Percentiles rank a stretch among this genome's conserved stretches.
These are phyloP conservation scores for Sebastes elongatus DNA, from an alignment of 2,797 vertebrate genomes.

Conservation along the genomic window DNA sequence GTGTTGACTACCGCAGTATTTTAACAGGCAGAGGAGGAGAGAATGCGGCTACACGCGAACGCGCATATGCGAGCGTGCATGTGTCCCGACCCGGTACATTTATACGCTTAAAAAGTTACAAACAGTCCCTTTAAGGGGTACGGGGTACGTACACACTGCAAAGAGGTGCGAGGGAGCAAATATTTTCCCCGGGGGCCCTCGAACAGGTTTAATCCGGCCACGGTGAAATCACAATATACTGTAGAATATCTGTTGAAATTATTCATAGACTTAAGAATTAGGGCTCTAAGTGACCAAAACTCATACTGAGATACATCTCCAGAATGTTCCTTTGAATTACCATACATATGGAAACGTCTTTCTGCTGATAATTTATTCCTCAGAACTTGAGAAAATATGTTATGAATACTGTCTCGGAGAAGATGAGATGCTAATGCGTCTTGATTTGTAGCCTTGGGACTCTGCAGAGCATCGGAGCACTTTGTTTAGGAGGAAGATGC, in stretches of 20 bases:
- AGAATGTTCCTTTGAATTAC: background rate
- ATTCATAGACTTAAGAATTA: background rate
- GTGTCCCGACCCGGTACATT: too few relatives aligned
- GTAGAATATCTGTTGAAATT: background rate
- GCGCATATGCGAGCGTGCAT: too few relatives aligned
- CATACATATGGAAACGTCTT: slow-evolving; percentile 5
- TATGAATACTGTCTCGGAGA: slow-evolving; percentile 11
- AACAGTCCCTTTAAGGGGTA: too few relatives aligned
- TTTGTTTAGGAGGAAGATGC: slow-evolving; percentile 6
- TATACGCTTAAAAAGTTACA: too few relatives aligned
- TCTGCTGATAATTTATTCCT: slow-evolving; percentile 20
- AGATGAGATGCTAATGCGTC: slow-evolving; percentile 28
- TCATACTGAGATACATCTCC: background rate
- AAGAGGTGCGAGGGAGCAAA: background rate
- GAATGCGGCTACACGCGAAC: too few relatives aligned
- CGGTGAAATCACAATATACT: background rate
- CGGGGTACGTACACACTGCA: background rate
- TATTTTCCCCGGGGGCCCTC: background rate
- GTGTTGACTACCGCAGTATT: too few relatives aligned
- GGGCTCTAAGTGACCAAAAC: background rate
- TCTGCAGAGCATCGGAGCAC: background rate
- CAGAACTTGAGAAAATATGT: background rate
- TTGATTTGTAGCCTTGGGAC: slow-evolving; percentile 8
- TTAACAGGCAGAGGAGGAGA: too few relatives aligned
- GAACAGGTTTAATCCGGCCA: background rate